These are phyloP conservation scores for Aphrophora alni DNA, from an alignment of 2,888 invertebrate genomes.

Conservation along the genomic window DNA sequence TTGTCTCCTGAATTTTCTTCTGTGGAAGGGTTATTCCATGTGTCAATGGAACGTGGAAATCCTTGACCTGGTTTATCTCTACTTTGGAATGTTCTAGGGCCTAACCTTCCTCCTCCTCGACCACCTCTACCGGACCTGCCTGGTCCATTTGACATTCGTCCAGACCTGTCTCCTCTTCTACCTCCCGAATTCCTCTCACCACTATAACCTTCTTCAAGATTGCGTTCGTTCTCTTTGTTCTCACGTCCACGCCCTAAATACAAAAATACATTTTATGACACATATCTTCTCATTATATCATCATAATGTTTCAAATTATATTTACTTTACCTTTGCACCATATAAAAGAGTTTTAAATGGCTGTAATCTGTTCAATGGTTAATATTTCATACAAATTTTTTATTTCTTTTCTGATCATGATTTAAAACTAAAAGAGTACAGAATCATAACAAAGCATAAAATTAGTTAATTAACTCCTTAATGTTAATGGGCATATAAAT, in stretches of 20 bases:
- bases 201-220: slow-evolving; percentile 62
- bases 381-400: no score
- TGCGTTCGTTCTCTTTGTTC: slow-evolving; percentile 69
- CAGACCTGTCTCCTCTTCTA: slow-evolving; percentile 52
- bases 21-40: slow-evolving; percentile 55
- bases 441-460: no score
- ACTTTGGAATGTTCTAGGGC: slow-evolving; percentile 55
- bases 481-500: no score
- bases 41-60: slow-evolving; percentile 58
- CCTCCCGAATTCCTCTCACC: slow-evolving; percentile 51
- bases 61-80: slow-evolving; percentile 48
- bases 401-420: no score
- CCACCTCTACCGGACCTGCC: slow-evolving; percentile 55
- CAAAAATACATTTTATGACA: slow-evolving; percentile 25
- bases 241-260: slow-evolving; percentile 65
- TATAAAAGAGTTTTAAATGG: no score
- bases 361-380: no score
- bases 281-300: no score
- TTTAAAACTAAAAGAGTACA: no score
- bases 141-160: slow-evolving; percentile 55
- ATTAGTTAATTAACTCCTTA: no score
- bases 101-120: slow-evolving; percentile 53
- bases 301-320: no score
- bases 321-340: no score
- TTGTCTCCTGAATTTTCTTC: slow-evolving; percentile 37